Evolutionary conservation across 2,113 vertebrate species (phyloP).

Genomic region (Anoura caudifer): DNA sequence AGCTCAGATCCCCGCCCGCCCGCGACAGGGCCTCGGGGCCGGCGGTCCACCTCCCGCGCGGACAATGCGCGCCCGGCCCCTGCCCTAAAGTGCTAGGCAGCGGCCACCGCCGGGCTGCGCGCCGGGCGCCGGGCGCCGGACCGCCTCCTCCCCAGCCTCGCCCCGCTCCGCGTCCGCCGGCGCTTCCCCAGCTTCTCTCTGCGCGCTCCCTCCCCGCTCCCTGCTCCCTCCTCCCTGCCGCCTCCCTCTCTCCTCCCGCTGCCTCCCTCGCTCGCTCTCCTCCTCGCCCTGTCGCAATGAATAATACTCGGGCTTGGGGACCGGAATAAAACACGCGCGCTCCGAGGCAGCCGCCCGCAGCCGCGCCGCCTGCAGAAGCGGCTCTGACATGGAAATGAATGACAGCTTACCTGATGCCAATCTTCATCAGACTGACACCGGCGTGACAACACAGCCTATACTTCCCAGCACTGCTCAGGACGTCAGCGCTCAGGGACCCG

Average conservation of each 20-base stretch:
- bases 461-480: conserved; percentile 82
- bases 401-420: conserved; percentile 99
- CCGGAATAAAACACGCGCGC: conserved; percentile 82
- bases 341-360: conserved; percentile 86
- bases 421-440: conserved; percentile 99
- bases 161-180: conserved; percentile 53
- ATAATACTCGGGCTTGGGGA: conserved; percentile 93
- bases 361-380: conserved; percentile 78
- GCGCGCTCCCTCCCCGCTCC: conserved; percentile 64
- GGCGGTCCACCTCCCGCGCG: not conserved
- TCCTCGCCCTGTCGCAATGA: conserved; percentile 91
- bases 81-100: not conserved
- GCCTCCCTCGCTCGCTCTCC: conserved; percentile 77
- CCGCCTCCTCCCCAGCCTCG: conserved; percentile 55
- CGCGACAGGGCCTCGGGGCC: not conserved
- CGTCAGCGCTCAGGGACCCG: conserved; percentile 77
- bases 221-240: conserved; percentile 66
- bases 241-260: conserved; percentile 71
- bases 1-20: conserved; percentile 4
- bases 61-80: conserved; percentile 52
- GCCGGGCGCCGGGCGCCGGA: conserved; percentile 2
- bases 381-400: conserved; percentile 89
- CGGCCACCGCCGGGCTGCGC: not conserved
- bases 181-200: conserved; percentile 56
- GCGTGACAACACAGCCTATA: conserved; percentile 98